Conservation (phyloP, 2,797 vertebrate genomes). For the Cyclopterus lumpus region DNA sequence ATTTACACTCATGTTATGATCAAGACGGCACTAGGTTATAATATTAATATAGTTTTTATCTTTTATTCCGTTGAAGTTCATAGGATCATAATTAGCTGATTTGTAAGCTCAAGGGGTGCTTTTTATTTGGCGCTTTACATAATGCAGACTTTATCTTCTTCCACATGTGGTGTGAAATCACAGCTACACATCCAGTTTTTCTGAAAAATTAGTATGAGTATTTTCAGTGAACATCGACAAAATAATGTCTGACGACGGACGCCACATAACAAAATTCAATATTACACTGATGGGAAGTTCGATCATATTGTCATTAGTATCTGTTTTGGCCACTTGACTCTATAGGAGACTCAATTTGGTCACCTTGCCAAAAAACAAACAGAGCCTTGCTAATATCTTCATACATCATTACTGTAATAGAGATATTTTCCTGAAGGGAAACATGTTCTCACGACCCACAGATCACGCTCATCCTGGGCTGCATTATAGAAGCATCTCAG, state of each 20-base stretch:
- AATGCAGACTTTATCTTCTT: background rate
- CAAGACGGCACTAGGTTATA: background rate
- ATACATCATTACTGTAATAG: conserved; percentile 40
- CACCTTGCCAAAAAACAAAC: conserved; percentile 18
- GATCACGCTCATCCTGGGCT: conserved; percentile 45
- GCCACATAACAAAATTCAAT: background rate
- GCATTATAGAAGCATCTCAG: conserved; percentile 40
- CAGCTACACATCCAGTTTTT: background rate
- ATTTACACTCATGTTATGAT: background rate
- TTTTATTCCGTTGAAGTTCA: background rate
- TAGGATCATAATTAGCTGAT: background rate
- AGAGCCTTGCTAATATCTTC: conserved; percentile 20
- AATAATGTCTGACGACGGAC: background rate
- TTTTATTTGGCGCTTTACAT: background rate
- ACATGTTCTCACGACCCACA: conserved; percentile 56
- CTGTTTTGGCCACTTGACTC: conserved; percentile 11
- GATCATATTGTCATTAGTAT: background rate
- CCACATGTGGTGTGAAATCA: background rate
- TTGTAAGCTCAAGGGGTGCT: background rate
- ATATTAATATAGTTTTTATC: too few relatives aligned
- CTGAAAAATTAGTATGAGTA: background rate
- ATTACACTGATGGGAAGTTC: background rate
- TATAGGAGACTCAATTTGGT: background rate
- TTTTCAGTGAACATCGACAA: background rate
- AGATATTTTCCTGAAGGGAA: conserved; percentile 28